A percentile compares a stretch with the other conserved stretches of the same genome.
Conservation (phyloP, 2,888 invertebrate genomes). For the Drosophila sordidapex region DNA sequence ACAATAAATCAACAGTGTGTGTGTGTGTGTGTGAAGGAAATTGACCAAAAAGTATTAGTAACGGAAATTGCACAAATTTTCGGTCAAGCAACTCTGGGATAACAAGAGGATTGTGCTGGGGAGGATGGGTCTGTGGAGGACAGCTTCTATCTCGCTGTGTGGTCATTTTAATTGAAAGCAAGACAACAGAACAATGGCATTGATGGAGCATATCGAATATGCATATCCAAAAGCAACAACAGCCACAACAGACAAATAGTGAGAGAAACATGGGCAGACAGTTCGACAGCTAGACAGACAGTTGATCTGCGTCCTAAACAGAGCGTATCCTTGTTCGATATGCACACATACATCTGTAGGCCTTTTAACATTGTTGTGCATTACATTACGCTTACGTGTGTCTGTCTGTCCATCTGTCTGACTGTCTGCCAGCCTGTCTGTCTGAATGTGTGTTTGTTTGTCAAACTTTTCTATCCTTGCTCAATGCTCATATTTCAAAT, state of each 20-base stretch:
- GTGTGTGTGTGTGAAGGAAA: constrained; percentile 61
- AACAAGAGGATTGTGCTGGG: not conserved
- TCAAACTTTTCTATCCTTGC: constrained; percentile 59
- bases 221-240: constrained; percentile 43
- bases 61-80: constrained; percentile 79
- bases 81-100: constrained; percentile 54
- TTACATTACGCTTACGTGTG: constrained; percentile 24
- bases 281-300: constrained; percentile 21
- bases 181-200: constrained; percentile 67
- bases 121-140: not conserved
- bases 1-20: constrained; percentile 59
- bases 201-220: constrained; percentile 76
- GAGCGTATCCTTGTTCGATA: constrained; percentile 19
- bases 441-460: constrained; percentile 41
- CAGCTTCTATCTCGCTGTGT: constrained; percentile 39
- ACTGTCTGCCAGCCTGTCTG: not conserved
- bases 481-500: constrained; percentile 74
- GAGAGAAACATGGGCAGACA: constrained; percentile 19
- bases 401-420: constrained; percentile 38
- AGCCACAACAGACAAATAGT: constrained; percentile 10
- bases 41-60: constrained; percentile 79
- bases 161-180: constrained; percentile 76
- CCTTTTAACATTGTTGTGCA: constrained; percentile 43
- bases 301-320: constrained; percentile 16
- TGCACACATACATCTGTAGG: constrained; percentile 15